Evolutionary conservation across 2,113 vertebrate species (phyloP), one percentile per base, ranked within the genome.

Genomic region (Cheilinus undulatus): DNA sequence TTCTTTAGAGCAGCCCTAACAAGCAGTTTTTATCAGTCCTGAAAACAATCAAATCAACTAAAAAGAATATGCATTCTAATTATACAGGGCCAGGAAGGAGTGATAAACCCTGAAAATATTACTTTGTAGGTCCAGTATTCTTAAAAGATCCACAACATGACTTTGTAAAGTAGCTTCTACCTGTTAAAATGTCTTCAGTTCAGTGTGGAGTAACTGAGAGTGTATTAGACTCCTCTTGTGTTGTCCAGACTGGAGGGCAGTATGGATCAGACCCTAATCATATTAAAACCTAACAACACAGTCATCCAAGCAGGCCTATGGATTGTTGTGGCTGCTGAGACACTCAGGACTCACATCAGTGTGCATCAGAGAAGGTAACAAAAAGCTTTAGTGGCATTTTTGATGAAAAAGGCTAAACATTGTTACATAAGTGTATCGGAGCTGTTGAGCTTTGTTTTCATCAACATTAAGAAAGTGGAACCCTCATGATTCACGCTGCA

Each of bases 181-280:
- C 23, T 51, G 32, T 34, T 3, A 34, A 34, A 34, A 34, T 34
- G 5, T 20, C 51, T 42, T 26, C 64, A 30, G 32, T 20, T 28
- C 23, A 23, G 51, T 43, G 20, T 49, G 24, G 5, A 13, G 27
- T 27, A 42, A 32, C n/a, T 40, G 23, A 36, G 22, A 52, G 40
- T 46, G 46, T 28, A 10, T 56, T 42, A 38, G 40, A 63, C 24
- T 48, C 24, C 50, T 32, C 40, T 49, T 69, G 50, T 49, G 27
- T 57, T 26, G 60, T 75, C 36, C 53, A 69, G 62, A 61, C 58
- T 54, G 40, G 26, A 67, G 48, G 23, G 49, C 48, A 45, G 10
- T 74, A 86, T 83, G 22, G 80, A 80, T 69, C 54, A 11, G 9
- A n/a, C 3, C 23, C 65, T 72, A 83, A 78, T 86, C 80, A 73